Base-by-base conservation (phyloP, 2,888 invertebrate species). In the Tridacna crocea region DNA sequence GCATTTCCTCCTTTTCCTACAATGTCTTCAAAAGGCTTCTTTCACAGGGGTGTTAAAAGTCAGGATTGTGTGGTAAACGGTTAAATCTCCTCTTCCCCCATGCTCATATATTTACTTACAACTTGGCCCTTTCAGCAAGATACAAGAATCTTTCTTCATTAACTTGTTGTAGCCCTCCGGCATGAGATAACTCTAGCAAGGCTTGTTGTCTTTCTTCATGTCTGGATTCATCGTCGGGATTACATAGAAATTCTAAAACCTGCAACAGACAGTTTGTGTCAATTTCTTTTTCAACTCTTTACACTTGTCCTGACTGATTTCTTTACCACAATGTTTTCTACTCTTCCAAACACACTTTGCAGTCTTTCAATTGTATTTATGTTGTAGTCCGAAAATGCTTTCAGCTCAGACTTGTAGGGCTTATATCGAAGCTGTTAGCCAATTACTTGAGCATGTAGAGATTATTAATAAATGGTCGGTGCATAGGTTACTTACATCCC, bases 121-220 rank as follows among this genome's bases (percentile, higher is more conserved):
- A 97, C 89, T 96, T 95, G 0, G 97, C 96, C 61, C 95, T 95
- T 84, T 96, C 95, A 0, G 97, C 96, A 90, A 96, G 94, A 61
- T 95, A 91, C 24, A 97, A 93, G 79, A 97, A 95, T 85, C 96
- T 95, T 51, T 96, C 95, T 80, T 95, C 95, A 79, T 96, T 95
- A 81, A 96, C 95, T 91, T 96, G 95, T 46, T 95, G 94, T 36
- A 97, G 94, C 72, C 96, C 94, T 0, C 94, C 94, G 95, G 87
- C 96, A 95, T 80, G 96, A 17, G 97, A 94, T 48, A 97, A 94
- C 91, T 97, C 97, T 72, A 97, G 94, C 94, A 97, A 95, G 1
- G 97, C 96, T 91, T 96, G 96, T 92, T 97, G 97, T 58, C 97
- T 95, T 93, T 97, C 97, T 81, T 96, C 96, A 86, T 95, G 94